Conservation (phyloP, 2,888 invertebrate genomes). For the Gastrophysa polygoni region DNA sequence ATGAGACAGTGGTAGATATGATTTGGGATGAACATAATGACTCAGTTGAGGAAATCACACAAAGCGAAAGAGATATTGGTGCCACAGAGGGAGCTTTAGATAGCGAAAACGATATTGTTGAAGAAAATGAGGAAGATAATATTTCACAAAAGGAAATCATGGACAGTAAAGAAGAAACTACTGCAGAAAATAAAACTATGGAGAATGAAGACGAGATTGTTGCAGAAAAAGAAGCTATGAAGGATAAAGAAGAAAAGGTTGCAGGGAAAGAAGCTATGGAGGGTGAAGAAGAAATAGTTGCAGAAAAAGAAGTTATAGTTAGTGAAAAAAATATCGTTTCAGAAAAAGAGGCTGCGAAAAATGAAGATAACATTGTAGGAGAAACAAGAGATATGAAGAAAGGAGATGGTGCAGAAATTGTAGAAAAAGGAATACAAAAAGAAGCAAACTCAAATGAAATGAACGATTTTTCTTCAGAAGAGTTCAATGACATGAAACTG, state of each 20-base stretch:
- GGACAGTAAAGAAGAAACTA: not conserved
- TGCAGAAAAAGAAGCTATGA: not conserved
- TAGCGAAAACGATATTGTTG: too few species aligned
- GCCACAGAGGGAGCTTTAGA: too few species aligned
- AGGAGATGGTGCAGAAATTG: not conserved
- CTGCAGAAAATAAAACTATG: not conserved
- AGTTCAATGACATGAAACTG: not conserved
- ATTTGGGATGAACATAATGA: not conserved
- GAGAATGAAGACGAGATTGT: too few species aligned
- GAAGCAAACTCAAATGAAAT: too few species aligned
- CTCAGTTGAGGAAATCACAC: too few species aligned
- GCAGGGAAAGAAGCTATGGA: not conserved
- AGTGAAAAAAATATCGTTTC: not conserved
- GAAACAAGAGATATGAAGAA: too few species aligned
- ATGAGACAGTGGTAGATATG: not conserved
- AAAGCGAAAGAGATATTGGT: too few species aligned
- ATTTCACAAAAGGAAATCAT: not conserved
- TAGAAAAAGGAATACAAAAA: not conserved
- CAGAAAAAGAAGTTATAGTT: not conserved
- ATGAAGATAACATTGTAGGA: not conserved
- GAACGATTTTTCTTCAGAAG: too few species aligned
- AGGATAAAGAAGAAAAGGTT: not conserved
- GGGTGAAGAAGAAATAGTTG: not conserved
- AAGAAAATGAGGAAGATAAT: conserved; percentile 1
- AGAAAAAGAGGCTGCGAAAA: not conserved